Evolutionary conservation across 2,113 vertebrate species (phyloP).

Genomic region (Triplophysa dalaica): DNA sequence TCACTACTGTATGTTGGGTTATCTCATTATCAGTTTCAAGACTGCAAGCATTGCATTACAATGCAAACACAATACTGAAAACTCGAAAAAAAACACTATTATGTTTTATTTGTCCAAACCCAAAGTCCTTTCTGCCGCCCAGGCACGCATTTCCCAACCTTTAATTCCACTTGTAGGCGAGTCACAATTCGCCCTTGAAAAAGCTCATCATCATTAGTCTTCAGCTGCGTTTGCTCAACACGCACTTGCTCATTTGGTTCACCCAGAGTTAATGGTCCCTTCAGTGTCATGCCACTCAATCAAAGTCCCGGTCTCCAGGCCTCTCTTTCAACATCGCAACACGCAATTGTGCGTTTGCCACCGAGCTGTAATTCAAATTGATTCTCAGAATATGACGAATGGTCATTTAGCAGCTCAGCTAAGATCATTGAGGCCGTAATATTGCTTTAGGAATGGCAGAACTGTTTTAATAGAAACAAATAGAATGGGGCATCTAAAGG

Average conservation of each 20-base stretch:
- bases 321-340: constrained; percentile 37
- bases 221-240: constrained; percentile 37
- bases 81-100: neutral
- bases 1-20: neutral
- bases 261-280: constrained; percentile 41
- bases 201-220: constrained; percentile 54
- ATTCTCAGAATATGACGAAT: constrained; percentile 30
- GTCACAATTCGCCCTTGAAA: constrained; percentile 46
- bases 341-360: constrained; percentile 28
- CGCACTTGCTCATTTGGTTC: constrained; percentile 44
- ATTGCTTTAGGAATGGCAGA: constrained; percentile 20
- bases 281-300: constrained; percentile 46
- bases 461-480: constrained; percentile 34
- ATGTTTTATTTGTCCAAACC: neutral
- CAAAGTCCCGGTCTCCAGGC: constrained; percentile 31
- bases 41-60: neutral
- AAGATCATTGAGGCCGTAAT: constrained; percentile 27
- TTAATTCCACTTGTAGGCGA: constrained; percentile 40
- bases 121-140: neutral
- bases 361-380: constrained; percentile 34
- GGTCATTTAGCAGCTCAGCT: constrained; percentile 15
- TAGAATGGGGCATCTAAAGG: constrained; percentile 9
- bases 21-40: neutral
- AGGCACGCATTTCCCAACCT: constrained; percentile 12
- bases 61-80: neutral